Conservation (phyloP, 2,113 vertebrate species). For the Gobius niger region DNA sequence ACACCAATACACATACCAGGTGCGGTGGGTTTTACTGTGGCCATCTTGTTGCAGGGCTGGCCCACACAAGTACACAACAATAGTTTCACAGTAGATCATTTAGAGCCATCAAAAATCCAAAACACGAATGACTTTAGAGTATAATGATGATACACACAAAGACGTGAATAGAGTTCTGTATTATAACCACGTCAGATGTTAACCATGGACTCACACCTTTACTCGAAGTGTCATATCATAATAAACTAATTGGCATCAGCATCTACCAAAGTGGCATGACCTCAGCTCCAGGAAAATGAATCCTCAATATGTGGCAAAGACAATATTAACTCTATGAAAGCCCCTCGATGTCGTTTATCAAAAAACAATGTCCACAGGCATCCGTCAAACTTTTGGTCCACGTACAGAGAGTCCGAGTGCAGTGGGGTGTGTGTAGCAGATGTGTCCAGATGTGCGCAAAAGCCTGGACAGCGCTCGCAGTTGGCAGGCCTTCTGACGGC, state of each 20-base stretch:
- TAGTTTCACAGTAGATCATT: too few relatives aligned
- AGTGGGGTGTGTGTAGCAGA: slow-evolving; percentile 61
- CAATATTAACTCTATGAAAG: slow-evolving; percentile 12
- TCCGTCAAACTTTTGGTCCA: slow-evolving; percentile 31
- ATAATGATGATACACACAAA: slow-evolving; percentile 10
- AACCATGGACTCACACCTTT: too few relatives aligned
- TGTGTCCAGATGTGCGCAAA: slow-evolving; percentile 75
- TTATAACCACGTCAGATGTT: too few relatives aligned
- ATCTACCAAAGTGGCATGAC: not conserved
- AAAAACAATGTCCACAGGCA: slow-evolving; percentile 35
- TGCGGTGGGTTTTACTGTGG: too few relatives aligned
- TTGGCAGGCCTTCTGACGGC: slow-evolving; percentile 74
- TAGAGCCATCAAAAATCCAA: not conserved
- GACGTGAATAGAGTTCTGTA: too few relatives aligned
- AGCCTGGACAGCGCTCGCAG: slow-evolving; percentile 63
- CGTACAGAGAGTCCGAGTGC: not conserved
- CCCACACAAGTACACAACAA: too few relatives aligned
- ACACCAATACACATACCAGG: too few relatives aligned
- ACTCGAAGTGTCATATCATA: too few relatives aligned
- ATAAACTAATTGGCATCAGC: too few relatives aligned
- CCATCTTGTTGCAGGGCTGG: too few relatives aligned
- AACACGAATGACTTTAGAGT: not conserved
- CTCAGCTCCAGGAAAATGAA: not conserved
- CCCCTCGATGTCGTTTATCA: not conserved
- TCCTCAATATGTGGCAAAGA: slow-evolving; percentile 10